Base-by-base conservation (phyloP, 2,888 invertebrate genomes). In the Apamea anceps region DNA sequence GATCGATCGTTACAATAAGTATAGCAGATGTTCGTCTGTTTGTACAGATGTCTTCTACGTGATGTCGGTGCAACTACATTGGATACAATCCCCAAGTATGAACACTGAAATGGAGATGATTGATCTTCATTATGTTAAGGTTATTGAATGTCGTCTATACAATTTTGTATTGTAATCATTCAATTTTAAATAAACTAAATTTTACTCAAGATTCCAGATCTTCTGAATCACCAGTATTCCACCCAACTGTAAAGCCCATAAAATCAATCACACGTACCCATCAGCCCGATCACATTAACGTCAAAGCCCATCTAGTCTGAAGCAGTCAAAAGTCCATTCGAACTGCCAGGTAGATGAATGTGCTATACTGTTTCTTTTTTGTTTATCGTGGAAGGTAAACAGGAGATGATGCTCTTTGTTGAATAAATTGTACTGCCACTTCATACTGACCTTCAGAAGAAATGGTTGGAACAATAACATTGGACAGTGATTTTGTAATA, bases 1-100 rank as follows among this genome's bases (percentile, higher is more conserved):
- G 13, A 82, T 84, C 83, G 78, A 82, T 84, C 78, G 73, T 45
- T 81, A 77, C 77, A 63, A 67, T 51, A 62, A 84, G 78, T 74
- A 82, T 83, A 79, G 75, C 86, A 85, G 75, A 86, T 86, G 85
- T 79, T 79, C 54, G 25, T 66, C 37, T 82, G 79, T 85, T 86
- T 79, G 79, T 82, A 79, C 85, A 86, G 86, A 86, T 86, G 83
- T 75, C 79, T 83, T 79, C 65, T 66, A 60, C 48, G 28, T 79
- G 63, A 66, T 74, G 63, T 54, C 72, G 79, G 54, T 86, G 85
- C 83, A 85, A 79, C 71, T 86, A 60, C 28, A 77, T 67, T 78
- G 37, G 51, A 60, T 82, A 72, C 42, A 63, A 78, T 74, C 48
- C 37, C 51, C 2, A 76, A 76, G 57, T 32, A 76, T 42, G 51